Conservation (phyloP, 1,140 invertebrate genomes). For the Mya arenaria region DNA sequence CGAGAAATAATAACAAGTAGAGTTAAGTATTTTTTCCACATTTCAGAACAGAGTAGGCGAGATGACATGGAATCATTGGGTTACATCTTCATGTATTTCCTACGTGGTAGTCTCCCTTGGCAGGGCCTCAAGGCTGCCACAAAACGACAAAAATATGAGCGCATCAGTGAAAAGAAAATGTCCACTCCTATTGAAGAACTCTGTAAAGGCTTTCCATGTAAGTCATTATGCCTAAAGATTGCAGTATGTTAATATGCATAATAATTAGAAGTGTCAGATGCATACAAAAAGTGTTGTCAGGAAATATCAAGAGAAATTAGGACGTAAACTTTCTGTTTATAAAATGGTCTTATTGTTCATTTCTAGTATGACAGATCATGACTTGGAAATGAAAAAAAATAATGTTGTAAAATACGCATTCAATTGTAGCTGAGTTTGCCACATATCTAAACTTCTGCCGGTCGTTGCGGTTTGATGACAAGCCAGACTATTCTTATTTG, state of each 20-base stretch:
- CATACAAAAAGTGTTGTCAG: too few relatives aligned
- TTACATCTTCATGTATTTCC: slow-evolving; percentile 85
- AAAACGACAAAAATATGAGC: slow-evolving; percentile 93
- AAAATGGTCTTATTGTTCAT: too few relatives aligned
- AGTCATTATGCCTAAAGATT: too few relatives aligned
- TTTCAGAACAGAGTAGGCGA: slow-evolving; percentile 83
- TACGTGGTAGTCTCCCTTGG: slow-evolving; percentile 83
- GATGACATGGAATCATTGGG: slow-evolving; percentile 85
- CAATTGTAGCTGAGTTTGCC: slow-evolving; percentile 83
- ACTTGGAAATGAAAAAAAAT: too few relatives aligned
- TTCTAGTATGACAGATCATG: too few relatives aligned
- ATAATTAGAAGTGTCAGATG: too few relatives aligned
- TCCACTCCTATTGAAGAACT: slow-evolving; percentile 97
- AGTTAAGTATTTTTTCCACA: too few relatives aligned
- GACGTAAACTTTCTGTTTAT: too few relatives aligned
- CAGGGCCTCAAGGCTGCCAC: slow-evolving; percentile 84
- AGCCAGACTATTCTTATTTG: slow-evolving; percentile 85
- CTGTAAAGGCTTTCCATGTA: slow-evolving; percentile 93
- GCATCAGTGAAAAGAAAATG: slow-evolving; percentile 99
- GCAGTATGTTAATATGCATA: too few relatives aligned
- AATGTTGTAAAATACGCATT: too few relatives aligned
- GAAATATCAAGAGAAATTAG: too few relatives aligned
- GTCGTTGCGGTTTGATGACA: slow-evolving; percentile 85
- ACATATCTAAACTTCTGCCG: slow-evolving; percentile 85
- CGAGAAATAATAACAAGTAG: too few relatives aligned